Conservation (phyloP, 2,797 vertebrate species). For the Forpus xanthops region DNA sequence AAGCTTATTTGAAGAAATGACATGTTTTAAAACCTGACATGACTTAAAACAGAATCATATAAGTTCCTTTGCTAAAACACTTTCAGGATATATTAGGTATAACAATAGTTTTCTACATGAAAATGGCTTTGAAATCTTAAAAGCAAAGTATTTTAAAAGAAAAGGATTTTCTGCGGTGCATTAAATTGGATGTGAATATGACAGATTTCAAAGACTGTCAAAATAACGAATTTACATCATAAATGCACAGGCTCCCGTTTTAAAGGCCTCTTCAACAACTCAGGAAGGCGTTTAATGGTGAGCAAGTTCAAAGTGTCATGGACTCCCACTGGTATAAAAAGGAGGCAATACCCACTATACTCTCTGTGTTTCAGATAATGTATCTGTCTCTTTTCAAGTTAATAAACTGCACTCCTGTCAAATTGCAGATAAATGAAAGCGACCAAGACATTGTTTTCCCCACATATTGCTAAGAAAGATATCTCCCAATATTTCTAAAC, state of each 20-base stretch:
- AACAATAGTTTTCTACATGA: slow-evolving; percentile 84
- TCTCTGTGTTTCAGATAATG: slow-evolving; percentile 81
- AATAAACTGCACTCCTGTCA: slow-evolving; percentile 84
- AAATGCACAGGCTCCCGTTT: slow-evolving; percentile 90
- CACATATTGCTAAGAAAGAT: slow-evolving; percentile 82
- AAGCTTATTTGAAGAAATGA: slow-evolving; percentile 78
- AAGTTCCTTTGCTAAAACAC: slow-evolving; percentile 81
- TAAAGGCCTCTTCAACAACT: slow-evolving; percentile 90
- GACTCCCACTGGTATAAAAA: slow-evolving; percentile 88
- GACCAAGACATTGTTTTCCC: slow-evolving; percentile 79
- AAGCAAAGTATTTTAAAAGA: slow-evolving; percentile 81
- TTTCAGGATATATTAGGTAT: slow-evolving; percentile 83
- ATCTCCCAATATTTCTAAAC: slow-evolving; percentile 82
- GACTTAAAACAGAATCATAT: slow-evolving; percentile 83
- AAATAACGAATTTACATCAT: slow-evolving; percentile 96
- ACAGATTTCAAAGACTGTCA: slow-evolving; percentile 96
- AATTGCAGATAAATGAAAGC: slow-evolving; percentile 83
- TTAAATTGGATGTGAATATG: slow-evolving; percentile 95
- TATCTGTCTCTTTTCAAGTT: slow-evolving; percentile 82
- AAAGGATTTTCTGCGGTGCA: slow-evolving; percentile 75
- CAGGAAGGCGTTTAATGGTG: slow-evolving; percentile 92
- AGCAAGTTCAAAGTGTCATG: slow-evolving; percentile 91
- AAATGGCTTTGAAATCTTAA: slow-evolving; percentile 84
- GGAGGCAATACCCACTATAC: slow-evolving; percentile 82
- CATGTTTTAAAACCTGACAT: slow-evolving; percentile 79